Evolutionary conservation across 1,140 invertebrate species (phyloP), one percentile per base, ranked within the genome.

Genomic region (Drosophila fuyamai): DNA sequence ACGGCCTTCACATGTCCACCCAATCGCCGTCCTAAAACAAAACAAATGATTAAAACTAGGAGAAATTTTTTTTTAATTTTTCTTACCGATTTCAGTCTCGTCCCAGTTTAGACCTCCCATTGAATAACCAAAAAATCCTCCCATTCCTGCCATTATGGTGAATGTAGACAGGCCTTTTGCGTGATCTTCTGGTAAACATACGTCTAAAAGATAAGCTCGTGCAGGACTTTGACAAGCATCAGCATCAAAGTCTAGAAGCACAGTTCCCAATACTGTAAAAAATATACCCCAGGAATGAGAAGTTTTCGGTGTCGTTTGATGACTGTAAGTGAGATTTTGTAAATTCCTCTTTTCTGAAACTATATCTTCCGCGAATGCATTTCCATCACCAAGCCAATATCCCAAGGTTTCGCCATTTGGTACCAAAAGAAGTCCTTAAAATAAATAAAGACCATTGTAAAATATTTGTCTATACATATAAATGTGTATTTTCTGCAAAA

Each of bases 61-160:
- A 13, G 46, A 7, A 32, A 1, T 5, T 44, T 18, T 35, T 35
- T 2, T 41, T 4, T 46, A 13, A 38, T 5, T 5, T 4, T 44
- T 71, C 73, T 76, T 82, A 96, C 96, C 97, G 67, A 98, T 94
- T 58, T 94, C 93, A 0, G 96, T 98, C 44, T 94, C 95, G 88
- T 98, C 97, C 98, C 98, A 99, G 91, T 99, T 96, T 27, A 99
- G 96, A 0, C 97, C 98, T 13, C 98, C 98, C 78, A 99, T 94
- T 4, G 96, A 95, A 91, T 99, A 99, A 0, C 98, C 98, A 91
- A 99, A 95, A 78, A 97, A 97, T 12, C 98, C 98, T 7, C 98
- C 98, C 0, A 99, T 93, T 0, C 98, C 98, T 1, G 98, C 98
- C 97, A 99, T 98, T 61, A 99, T 95, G 0, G 98, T 99, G 82